Evolutionary conservation across 2,113 vertebrate species (phyloP).

Genomic region (Diphyllodes magnificus): DNA sequence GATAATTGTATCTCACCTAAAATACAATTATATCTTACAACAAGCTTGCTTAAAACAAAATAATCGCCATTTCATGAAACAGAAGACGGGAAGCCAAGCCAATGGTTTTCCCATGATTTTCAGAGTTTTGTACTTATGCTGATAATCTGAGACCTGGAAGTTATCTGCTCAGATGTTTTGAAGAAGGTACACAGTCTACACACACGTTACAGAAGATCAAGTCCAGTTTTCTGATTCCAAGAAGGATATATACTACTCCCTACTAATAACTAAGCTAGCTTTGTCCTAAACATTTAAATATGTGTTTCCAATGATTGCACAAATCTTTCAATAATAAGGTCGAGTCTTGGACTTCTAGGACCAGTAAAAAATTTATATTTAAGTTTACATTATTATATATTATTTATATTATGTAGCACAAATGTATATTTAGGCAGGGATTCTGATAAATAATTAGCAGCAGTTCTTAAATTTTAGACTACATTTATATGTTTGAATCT

Average conservation of each 20-base stretch:
- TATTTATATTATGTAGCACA: background rate
- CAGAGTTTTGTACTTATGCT: background rate
- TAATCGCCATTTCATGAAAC: background rate
- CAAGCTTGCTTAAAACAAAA: background rate
- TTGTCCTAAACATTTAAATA: background rate
- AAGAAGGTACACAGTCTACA: background rate
- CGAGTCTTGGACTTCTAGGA: background rate
- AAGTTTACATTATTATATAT: background rate
- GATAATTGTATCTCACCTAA: background rate
- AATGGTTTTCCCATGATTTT: background rate
- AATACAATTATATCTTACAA: background rate
- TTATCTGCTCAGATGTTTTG: background rate
- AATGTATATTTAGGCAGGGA: background rate
- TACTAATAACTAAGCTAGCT: background rate
- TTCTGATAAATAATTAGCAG: background rate
- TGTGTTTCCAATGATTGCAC: background rate
- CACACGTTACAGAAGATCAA: background rate
- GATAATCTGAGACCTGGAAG: background rate
- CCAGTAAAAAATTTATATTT: background rate
- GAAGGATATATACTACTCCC: background rate
- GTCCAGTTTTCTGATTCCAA: background rate
- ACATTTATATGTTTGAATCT: background rate
- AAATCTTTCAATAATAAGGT: background rate
- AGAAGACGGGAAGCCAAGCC: background rate
- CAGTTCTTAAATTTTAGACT: background rate